These are phyloP conservation scores for Lochmaea crataegi DNA, from an alignment of 2,888 invertebrate genomes.

Conservation along the genomic window DNA sequence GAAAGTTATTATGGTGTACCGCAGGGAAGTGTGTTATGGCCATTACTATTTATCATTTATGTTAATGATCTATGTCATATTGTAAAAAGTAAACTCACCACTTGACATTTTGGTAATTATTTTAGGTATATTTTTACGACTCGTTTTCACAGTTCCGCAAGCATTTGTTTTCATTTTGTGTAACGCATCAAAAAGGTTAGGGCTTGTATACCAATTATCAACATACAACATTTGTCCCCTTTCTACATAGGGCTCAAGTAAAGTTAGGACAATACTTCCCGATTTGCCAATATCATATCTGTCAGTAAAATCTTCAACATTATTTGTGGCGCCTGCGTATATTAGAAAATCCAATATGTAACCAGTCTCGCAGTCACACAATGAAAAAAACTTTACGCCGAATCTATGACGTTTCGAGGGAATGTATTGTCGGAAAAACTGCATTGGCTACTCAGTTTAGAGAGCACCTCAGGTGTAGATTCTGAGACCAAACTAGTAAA, in stretches of 20 bases:
- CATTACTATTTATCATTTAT: no score
- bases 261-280: neutral
- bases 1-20: no score
- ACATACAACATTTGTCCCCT: neutral
- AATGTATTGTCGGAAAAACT: slow-evolving; percentile 12
- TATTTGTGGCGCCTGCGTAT: neutral
- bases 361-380: slow-evolving; percentile 3
- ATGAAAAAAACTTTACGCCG: slow-evolving; percentile 4
- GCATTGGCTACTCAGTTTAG: no score
- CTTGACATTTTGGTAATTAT: no score
- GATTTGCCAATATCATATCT: neutral
- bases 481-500: no score
- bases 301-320: neutral
- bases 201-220: neutral
- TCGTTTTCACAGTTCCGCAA: neutral
- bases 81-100: no score
- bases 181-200: neutral
- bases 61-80: no score
- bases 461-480: no score
- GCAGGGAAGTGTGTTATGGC: no score
- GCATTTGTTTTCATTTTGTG: neutral
- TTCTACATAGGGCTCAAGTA: no score
- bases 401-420: slow-evolving; percentile 3
- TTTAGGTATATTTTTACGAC: neutral
- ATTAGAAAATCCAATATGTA: slow-evolving; percentile 14